A percentile compares a stretch with the other conserved stretches of the same genome.
Evolutionary conservation across 2,888 invertebrate genomes (phyloP).

Genomic region (Perizoma flavofasciatum): DNA sequence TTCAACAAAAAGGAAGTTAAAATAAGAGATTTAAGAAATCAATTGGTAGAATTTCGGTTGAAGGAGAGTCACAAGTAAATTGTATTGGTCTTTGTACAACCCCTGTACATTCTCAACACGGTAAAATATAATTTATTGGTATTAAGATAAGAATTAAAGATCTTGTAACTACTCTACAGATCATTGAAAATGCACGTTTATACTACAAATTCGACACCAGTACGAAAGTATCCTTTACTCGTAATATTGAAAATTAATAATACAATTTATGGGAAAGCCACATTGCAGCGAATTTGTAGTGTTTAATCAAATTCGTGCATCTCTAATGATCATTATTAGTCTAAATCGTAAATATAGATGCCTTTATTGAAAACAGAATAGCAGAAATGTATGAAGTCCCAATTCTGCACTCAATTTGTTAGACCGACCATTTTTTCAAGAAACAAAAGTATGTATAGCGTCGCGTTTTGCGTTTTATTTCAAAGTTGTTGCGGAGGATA

Average conservation of each 20-base stretch:
- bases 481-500: too few species aligned
- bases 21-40: too few species aligned
- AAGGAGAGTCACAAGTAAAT: too few species aligned
- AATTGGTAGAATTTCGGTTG: not conserved
- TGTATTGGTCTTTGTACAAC: not conserved
- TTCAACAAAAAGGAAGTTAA: too few species aligned
- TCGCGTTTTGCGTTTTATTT: not conserved
- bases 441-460: not conserved
- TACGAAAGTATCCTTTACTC: too few species aligned
- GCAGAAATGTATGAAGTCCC: constrained; percentile 2
- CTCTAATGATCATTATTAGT: constrained; percentile 16
- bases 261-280: not conserved
- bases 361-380: constrained; percentile 1
- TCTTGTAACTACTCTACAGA: not conserved
- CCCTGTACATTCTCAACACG: not conserved
- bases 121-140: not conserved
- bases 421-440: not conserved
- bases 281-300: constrained; percentile 1
- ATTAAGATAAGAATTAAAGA: not conserved
- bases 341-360: constrained; percentile 8
- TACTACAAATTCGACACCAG: not conserved
- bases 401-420: constrained; percentile 10
- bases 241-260: not conserved
- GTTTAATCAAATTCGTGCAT: constrained; percentile 13
- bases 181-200: constrained; percentile 1